Conservation (phyloP, 2,797 vertebrate species). For the Diplodus sargus region DNA sequence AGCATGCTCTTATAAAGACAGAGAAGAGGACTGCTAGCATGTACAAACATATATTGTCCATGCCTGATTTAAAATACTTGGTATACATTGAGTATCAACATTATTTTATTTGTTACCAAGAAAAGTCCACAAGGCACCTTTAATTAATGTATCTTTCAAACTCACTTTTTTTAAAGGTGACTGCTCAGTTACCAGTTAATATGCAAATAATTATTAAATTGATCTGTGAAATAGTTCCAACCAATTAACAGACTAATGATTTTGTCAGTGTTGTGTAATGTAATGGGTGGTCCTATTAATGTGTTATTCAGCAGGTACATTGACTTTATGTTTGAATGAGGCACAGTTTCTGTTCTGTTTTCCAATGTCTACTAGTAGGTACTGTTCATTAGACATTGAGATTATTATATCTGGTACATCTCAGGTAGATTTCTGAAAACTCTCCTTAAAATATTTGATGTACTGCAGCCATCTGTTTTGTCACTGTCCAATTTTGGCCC, state of each 20-base stretch:
- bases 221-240: too few species aligned
- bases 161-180: neutral
- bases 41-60: neutral
- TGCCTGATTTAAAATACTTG: neutral
- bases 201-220: too few species aligned
- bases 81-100: neutral
- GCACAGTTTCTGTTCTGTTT: neutral
- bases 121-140: neutral
- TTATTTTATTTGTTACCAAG: neutral
- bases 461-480: neutral
- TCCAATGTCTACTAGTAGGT: neutral
- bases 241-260: too few species aligned
- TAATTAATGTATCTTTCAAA: neutral
- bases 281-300: too few species aligned
- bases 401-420: neutral
- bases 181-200: too few species aligned
- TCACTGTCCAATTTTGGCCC: neutral
- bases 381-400: neutral
- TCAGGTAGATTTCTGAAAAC: neutral
- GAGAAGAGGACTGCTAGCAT: neutral
- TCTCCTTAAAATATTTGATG: neutral
- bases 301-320: conserved; percentile 5
- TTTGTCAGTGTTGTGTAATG: too few species aligned
- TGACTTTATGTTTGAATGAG: too few species aligned
- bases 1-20: neutral